Base-by-base conservation (phyloP, 2,113 vertebrate species). In the Shinisaurus crocodilurus region DNA sequence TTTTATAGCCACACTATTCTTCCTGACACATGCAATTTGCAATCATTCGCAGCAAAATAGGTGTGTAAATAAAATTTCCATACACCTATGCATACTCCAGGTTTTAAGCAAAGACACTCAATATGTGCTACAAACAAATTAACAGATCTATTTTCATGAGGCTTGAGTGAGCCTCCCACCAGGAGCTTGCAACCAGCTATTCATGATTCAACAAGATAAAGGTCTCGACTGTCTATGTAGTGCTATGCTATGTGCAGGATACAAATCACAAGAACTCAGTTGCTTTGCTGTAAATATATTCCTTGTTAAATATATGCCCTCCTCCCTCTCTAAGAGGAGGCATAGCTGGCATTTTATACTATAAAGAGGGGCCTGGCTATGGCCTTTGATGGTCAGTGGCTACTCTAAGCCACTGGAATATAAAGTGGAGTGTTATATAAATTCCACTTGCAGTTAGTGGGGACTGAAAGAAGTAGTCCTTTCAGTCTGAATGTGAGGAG, bases 1-100 rank as follows among this genome's bases (percentile, higher is more conserved):
- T 0, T 5, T 57, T 89, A 89, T 65, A 29, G 85, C 92, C 74
- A 92, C 69, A 1, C n/a, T 87, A 67, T 92, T 88, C 65, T 72
- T 85, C 82, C 16, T 88, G 20, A 80, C 48, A 85, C 5, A 40
- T 7, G 90, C 48, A 89, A 45, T 50, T 48, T 65, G 82, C 25
- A 40, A 27, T 67, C 13, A 29, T 86, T 85, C 88, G 50, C 88
- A 82, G 34, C 60, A 82, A 40, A 79, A 18, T 16, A 16, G 9
- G 3, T 63, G 43, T 75, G 10, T 27, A 10, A 82, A 72, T 88
- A 37, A 67, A 50, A 37, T 37, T 80, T 75, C 23, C 37, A 63
- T 48, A 6, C 12, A 45, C 25, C 72, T 40, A 57, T 34, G 29
- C 8, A 72, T 10, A 48, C 23, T 37, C 29, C 10, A 67, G 5